Evolutionary conservation across 2,113 vertebrate species (phyloP).

Genomic region (Bujurquina vittata): DNA sequence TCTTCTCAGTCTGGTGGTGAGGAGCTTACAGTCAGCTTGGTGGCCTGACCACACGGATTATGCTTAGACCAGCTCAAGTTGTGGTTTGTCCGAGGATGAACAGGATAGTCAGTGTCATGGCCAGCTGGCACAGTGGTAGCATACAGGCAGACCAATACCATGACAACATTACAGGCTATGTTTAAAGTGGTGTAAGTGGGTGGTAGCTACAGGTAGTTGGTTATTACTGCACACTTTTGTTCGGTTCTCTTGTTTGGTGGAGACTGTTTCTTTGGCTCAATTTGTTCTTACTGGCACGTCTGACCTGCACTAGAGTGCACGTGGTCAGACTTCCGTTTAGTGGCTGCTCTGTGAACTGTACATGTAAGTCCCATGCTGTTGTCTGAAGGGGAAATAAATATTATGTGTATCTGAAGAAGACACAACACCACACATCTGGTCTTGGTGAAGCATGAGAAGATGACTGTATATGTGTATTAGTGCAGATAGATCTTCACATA

Average conservation of each 20-base stretch:
- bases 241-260: background rate
- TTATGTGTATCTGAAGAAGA: background rate
- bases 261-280: background rate
- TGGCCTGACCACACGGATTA: no score
- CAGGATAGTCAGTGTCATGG: background rate
- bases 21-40: no score
- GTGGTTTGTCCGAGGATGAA: no score
- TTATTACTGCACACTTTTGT: background rate
- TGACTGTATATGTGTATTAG: background rate
- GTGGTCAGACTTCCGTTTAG: background rate
- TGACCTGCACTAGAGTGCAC: background rate
- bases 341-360: no score
- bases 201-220: background rate
- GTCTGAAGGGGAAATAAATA: background rate
- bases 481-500: background rate
- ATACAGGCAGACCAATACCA: background rate
- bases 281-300: background rate
- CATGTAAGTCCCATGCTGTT: background rate
- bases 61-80: no score
- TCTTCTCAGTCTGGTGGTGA: no score
- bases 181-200: background rate
- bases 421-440: background rate
- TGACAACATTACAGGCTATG: background rate
- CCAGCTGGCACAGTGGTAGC: background rate
- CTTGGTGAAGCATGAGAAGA: background rate